Conservation (phyloP, 1,140 invertebrate species). For the Leptinotarsa lineolata region DNA sequence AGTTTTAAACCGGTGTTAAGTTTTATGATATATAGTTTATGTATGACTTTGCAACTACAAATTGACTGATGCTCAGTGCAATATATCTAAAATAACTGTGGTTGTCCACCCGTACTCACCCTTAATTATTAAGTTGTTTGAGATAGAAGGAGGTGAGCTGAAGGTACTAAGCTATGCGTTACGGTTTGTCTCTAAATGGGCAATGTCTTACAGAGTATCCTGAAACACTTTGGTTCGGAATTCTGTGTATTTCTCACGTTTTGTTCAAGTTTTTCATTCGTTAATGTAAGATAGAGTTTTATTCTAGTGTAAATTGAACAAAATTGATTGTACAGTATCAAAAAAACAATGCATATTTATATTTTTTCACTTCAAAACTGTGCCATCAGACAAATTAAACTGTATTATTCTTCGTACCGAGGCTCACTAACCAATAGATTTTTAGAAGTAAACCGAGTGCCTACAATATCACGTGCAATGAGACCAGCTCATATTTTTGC, state of each 20-base stretch:
- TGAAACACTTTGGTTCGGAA: no score
- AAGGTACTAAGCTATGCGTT: background rate
- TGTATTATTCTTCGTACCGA: background rate
- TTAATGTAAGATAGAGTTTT: no score
- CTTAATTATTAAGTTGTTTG: conserved; percentile 36
- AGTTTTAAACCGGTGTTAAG: conserved; percentile 56
- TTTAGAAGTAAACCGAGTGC: conserved; percentile 32
- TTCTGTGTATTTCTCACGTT: no score
- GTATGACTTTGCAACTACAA: conserved; percentile 44
- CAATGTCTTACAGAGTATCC: no score
- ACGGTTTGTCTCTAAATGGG: no score
- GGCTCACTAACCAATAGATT: background rate
- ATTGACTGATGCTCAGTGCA: conserved; percentile 54
- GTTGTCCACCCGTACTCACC: conserved; percentile 52
- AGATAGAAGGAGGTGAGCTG: conserved; percentile 17
- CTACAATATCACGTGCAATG: conserved; percentile 35
- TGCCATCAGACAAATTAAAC: no score
- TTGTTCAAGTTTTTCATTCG: no score
- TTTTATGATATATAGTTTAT: conserved; percentile 53
- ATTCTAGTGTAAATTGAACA: no score
- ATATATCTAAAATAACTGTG: conserved; percentile 47
- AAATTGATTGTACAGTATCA: no score
- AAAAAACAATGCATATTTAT: no score
- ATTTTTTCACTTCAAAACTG: no score
- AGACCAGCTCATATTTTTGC: conserved; percentile 53